phyloP scores from a whole-genome alignment of 2,113 vertebrate species.

The Pedetes capensis region DNA sequence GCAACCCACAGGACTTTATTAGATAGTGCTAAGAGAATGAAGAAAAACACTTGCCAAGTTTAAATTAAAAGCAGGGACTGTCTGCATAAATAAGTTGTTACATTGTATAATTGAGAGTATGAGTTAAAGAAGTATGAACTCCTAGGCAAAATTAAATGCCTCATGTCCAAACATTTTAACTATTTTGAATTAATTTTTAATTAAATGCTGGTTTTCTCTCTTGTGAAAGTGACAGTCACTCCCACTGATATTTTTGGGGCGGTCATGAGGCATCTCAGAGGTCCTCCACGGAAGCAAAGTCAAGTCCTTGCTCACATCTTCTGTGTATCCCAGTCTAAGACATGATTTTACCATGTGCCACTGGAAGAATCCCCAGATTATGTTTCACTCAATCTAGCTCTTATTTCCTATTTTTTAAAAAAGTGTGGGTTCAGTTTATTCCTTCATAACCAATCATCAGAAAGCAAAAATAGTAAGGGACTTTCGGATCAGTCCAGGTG shows the following conservation, averaged over 20 bases:
- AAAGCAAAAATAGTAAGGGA: neutral
- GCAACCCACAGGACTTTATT: neutral
- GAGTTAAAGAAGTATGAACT: constrained; percentile 22
- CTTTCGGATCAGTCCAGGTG: neutral
- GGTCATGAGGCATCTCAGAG: neutral
- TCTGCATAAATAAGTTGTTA: neutral
- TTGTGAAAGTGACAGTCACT: neutral
- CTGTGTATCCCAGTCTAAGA: neutral
- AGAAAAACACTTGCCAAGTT: neutral
- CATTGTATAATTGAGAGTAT: neutral
- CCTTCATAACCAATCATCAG: neutral
- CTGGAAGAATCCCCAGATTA: neutral
- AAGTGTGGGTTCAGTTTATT: neutral
- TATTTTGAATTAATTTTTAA: neutral
- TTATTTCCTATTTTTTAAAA: neutral
- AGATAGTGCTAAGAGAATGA: neutral
- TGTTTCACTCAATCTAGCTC: neutral
- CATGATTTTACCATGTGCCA: neutral
- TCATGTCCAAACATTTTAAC: neutral
- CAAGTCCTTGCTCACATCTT: neutral
- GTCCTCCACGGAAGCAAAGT: neutral
- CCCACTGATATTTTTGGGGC: neutral
- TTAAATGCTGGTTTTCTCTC: neutral
- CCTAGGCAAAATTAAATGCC: neutral
- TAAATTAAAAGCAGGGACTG: neutral